Conservation (phyloP, 2,888 invertebrate species). For the Machimus rusticus region DNA sequence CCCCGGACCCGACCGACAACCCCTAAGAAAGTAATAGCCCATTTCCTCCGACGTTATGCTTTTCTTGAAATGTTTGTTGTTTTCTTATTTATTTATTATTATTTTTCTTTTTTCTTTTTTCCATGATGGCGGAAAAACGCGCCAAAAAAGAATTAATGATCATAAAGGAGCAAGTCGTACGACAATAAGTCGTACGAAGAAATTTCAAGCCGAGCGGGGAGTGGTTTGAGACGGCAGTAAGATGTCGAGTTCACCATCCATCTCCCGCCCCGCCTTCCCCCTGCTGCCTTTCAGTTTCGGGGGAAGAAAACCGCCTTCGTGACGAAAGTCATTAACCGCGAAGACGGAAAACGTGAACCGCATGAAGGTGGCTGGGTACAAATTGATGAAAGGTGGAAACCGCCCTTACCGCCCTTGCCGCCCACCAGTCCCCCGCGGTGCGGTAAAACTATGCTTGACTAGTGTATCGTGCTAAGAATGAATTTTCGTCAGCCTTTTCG, state of each 20-base stretch:
- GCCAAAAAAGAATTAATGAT: not conserved
- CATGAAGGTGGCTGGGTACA: slow-evolving; percentile 18
- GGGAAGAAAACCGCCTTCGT: not conserved
- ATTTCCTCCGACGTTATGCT: slow-evolving; percentile 6
- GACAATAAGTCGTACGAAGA: not conserved
- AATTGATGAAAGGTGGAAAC: slow-evolving; percentile 13
- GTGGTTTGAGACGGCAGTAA: not conserved
- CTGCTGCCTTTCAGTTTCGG: not conserved
- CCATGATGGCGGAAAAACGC: not conserved
- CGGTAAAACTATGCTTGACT: not conserved
- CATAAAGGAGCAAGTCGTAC: not conserved
- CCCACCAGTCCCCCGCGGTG: not conserved
- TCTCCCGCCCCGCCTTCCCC: not conserved
- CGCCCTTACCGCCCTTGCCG: not conserved
- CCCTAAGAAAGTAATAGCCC: not conserved
- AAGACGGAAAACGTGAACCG: not conserved
- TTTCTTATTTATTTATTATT: not conserved
- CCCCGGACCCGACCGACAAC: not conserved
- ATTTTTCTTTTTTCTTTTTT: too few species aligned
- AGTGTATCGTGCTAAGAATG: not conserved
- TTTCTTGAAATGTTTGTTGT: slow-evolving; percentile 18
- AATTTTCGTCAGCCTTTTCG: slow-evolving; percentile 39
- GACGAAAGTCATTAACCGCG: slow-evolving; percentile 21
- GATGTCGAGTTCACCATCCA: not conserved
- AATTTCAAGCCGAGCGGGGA: not conserved